Evolutionary conservation across 2,113 vertebrate species (phyloP).

Genomic region (Aspidoscelis tigris): DNA sequence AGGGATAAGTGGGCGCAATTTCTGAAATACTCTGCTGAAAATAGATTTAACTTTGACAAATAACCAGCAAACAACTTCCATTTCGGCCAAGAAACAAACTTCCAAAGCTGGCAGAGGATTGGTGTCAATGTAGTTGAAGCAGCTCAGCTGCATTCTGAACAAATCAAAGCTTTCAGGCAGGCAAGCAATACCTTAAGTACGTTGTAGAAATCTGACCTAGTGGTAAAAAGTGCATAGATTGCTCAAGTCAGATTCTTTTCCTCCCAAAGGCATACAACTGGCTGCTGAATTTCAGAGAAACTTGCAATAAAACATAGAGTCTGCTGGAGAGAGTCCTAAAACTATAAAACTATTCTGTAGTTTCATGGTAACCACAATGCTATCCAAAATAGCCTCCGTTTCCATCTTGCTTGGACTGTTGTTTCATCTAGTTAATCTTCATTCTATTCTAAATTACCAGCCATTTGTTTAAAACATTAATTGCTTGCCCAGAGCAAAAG

Average conservation of each 20-base stretch:
- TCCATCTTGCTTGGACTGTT: not conserved
- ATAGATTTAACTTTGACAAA: no score
- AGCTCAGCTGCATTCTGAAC: no score
- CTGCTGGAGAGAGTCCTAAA: not conserved
- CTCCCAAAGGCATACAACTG: no score
- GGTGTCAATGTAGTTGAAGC: not conserved
- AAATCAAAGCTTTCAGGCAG: no score
- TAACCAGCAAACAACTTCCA: no score
- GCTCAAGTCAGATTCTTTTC: no score
- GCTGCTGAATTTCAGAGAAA: no score
- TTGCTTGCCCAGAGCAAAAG: not conserved
- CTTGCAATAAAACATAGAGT: no score
- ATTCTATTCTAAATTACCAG: not conserved
- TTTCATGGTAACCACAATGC: not conserved
- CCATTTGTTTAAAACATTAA: not conserved
- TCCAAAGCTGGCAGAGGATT: not conserved
- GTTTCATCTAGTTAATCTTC: not conserved
- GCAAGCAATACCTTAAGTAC: no score
- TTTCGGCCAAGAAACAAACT: not conserved
- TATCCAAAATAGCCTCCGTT: not conserved
- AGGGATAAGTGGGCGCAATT: no score
- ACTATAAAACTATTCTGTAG: not conserved
- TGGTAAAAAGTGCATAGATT: no score
- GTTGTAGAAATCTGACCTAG: no score
- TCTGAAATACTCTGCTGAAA: not conserved